Evolutionary conservation across 2,797 vertebrate species (phyloP).

Genomic region (Leptodactylus fallax): DNA sequence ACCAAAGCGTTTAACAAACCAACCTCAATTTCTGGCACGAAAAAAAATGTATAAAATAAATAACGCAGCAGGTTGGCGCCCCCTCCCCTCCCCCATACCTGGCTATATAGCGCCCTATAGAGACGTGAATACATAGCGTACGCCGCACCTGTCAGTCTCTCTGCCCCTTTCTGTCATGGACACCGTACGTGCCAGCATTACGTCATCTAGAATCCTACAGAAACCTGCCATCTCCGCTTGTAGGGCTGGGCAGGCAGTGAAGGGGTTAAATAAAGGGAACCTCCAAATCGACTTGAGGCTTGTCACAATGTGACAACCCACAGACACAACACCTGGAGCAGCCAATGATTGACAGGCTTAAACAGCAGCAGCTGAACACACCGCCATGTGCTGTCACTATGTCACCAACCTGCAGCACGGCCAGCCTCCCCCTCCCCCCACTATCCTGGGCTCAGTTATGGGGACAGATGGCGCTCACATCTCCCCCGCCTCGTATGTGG

Average conservation of each 20-base stretch:
- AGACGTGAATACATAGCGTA: too few species aligned
- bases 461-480: slow-evolving; percentile 28
- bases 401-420: neutral
- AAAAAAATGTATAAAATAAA: slow-evolving; percentile 20
- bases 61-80: neutral
- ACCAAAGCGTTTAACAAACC: slow-evolving; percentile 40
- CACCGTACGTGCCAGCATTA: slow-evolving; percentile 13
- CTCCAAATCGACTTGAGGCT: neutral
- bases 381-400: slow-evolving; percentile 26
- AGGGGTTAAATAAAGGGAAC: slow-evolving; percentile 35
- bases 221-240: neutral
- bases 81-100: too few species aligned
- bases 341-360: slow-evolving; percentile 64
- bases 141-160: neutral
- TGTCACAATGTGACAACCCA: slow-evolving; percentile 44
- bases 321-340: slow-evolving; percentile 47
- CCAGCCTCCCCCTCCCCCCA: slow-evolving; percentile 1
- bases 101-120: too few species aligned
- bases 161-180: slow-evolving; percentile 3
- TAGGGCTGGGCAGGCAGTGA: neutral
- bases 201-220: slow-evolving; percentile 4
- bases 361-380: slow-evolving; percentile 16
- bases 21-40: slow-evolving; percentile 19
- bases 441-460: neutral
- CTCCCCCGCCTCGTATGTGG: slow-evolving; percentile 46